phyloP scores from a whole-genome alignment of 2,113 vertebrate genomes.

The Seriola dumerili region DNA sequence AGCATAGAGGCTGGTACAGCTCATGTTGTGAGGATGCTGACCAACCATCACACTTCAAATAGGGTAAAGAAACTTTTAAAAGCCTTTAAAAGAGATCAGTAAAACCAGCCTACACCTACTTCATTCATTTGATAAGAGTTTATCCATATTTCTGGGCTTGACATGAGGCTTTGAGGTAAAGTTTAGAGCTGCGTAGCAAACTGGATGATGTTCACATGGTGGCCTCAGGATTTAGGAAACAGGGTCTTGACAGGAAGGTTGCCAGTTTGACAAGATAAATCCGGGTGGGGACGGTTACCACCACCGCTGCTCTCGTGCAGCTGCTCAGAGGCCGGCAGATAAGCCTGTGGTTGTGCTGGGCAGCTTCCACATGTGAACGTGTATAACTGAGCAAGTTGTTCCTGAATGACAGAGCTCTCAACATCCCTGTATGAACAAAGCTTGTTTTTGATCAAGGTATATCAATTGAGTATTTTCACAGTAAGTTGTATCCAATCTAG shows the following conservation, averaged over 20 bases:
- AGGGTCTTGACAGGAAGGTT: not conserved
- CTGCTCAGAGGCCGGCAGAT: not conserved
- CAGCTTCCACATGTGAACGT: not conserved
- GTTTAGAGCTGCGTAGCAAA: conserved; percentile 1
- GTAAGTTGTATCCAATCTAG: no score
- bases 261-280: not conserved
- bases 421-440: no score
- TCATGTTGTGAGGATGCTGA: conserved; percentile 24
- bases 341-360: not conserved
- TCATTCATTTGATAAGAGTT: not conserved
- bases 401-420: no score
- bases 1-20: conserved; percentile 8
- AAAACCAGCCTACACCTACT: not conserved
- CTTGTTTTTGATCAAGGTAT: no score
- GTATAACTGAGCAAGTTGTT: no score
- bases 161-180: conserved; percentile 2
- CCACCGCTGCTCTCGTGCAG: not conserved
- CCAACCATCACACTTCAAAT: conserved; percentile 51
- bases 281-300: not conserved
- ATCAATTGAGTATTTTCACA: no score
- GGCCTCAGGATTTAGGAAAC: not conserved
- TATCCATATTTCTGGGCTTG: not conserved
- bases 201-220: not conserved
- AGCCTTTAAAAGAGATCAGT: not conserved
- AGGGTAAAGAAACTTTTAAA: conserved; percentile 44